Evolutionary conservation across 1,140 invertebrate genomes (phyloP).

Genomic region (Oryctes rhinoceros): DNA sequence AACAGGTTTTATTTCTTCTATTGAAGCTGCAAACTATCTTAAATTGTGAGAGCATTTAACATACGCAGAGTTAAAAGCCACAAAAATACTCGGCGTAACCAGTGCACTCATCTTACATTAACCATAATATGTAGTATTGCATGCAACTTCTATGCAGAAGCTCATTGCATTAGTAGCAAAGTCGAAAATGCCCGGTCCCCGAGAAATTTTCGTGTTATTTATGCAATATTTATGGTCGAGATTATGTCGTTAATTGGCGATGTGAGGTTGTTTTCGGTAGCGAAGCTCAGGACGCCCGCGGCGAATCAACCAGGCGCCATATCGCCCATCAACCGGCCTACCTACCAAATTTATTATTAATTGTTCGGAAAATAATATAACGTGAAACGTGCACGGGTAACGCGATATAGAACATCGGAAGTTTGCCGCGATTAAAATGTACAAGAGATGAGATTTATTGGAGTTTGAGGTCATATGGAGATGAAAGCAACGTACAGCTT

Average conservation of each 20-base stretch:
- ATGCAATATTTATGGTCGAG: constrained; percentile 39
- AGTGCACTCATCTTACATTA: too few species aligned
- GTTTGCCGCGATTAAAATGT: neutral
- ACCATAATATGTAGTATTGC: too few species aligned
- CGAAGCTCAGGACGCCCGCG: constrained; percentile 30
- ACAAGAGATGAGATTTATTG: neutral
- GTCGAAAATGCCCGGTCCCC: neutral
- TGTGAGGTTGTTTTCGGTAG: constrained; percentile 42
- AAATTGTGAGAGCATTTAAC: too few species aligned
- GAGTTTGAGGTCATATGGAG: neutral
- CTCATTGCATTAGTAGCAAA: neutral
- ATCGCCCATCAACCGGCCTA: constrained; percentile 41
- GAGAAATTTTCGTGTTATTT: constrained; percentile 25
- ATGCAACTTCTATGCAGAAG: too few species aligned
- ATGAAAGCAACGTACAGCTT: too few species aligned
- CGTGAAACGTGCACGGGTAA: neutral
- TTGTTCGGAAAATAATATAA: constrained; percentile 22
- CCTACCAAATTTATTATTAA: constrained; percentile 39
- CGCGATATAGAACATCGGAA: neutral
- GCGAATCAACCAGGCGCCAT: constrained; percentile 42
- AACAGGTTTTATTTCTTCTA: too few species aligned
- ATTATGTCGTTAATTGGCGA: constrained; percentile 44
- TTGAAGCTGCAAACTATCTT: too few species aligned
- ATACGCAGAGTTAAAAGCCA: too few species aligned
- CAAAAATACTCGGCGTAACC: too few species aligned